Base-by-base conservation (phyloP, 2,113 vertebrate genomes). In the Zosterops hypoxanthus region DNA sequence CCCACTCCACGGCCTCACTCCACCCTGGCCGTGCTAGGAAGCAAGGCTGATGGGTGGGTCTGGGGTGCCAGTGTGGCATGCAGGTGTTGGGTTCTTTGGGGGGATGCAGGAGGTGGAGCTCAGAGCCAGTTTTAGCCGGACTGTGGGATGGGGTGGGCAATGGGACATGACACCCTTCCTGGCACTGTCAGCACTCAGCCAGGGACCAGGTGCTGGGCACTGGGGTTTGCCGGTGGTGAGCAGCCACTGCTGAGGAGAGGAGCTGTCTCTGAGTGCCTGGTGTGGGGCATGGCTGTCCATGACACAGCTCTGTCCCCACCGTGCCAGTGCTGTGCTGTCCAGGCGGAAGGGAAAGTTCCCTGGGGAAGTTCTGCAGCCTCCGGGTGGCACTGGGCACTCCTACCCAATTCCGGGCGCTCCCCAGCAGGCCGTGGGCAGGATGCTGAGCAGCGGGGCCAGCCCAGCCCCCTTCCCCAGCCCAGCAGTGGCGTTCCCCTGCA, bases 351-450 rank as follows among this genome's bases (percentile, higher is more conserved):
- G 28, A 90, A 46, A 59, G 26, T 5, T 21, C 44, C 24, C 36
- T 2, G 0, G 49, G 47, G n/a, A 91, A 68, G 59, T 18, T 9
- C 41, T 0, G 0, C n/a, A 13, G 6, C 31, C 11, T 4, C 59
- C 0, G 0, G 22, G 5, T 53, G 70, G 39, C 79, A 36, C 52
- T 1, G 5, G 68, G 71, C 3, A 0, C 56, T 36, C 34, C 61
- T 1, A 0, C 31, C 31, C 13, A 0, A 0, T 22, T 11, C 4
- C 19, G 2, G 4, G 7, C 71, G n/a, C 28, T 56, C 33, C 1
- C 25, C 5, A 7, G 47, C 42, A 20, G 3, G 1, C 56, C 5
- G 6, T 3, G 33, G 59, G 29, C 60, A 49, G 92, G 56, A 31
- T 25, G 56, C 65, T 49, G 7, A 72, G 68, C 85, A 29, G 33